Evolutionary conservation across 92 coral and sea anemone species (phyloP).

Genomic region (Epizoanthus rinbou): DNA sequence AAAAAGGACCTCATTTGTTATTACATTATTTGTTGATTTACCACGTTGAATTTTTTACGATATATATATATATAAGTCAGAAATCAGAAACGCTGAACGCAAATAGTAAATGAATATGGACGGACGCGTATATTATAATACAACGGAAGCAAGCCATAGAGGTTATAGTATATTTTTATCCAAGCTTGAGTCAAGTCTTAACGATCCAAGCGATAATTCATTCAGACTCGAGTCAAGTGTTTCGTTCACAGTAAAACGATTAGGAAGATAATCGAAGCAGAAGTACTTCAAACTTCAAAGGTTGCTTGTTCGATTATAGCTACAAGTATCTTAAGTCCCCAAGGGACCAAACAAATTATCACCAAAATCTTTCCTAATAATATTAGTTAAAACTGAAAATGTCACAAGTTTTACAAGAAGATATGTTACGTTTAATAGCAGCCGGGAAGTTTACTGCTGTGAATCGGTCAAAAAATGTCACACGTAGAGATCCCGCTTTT

Average conservation of each 20-base stretch:
- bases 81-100: too few relatives aligned
- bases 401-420: neutral
- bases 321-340: conserved; percentile 14
- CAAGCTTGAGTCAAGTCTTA: neutral
- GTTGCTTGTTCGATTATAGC: neutral
- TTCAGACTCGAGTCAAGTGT: neutral
- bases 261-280: neutral
- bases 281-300: neutral
- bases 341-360: conserved; percentile 10
- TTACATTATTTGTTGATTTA: neutral
- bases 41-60: too few relatives aligned
- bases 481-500: conserved; percentile 15
- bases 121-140: too few relatives aligned
- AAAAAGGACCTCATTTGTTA: neutral
- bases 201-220: neutral
- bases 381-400: conserved; percentile 4
- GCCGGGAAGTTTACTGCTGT: conserved; percentile 20
- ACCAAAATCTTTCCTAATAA: conserved; percentile 2
- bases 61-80: too few relatives aligned
- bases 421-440: conserved; percentile 3
- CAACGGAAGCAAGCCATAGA: neutral
- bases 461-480: neutral
- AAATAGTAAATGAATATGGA: too few relatives aligned
- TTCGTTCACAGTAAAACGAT: conserved; percentile 13
- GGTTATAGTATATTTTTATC: neutral